Percentiles rank a stretch among this genome's conserved stretches.
Evolutionary conservation across 2,888 invertebrate genomes (phyloP).

Genomic region (Chydorus sphaericus): DNA sequence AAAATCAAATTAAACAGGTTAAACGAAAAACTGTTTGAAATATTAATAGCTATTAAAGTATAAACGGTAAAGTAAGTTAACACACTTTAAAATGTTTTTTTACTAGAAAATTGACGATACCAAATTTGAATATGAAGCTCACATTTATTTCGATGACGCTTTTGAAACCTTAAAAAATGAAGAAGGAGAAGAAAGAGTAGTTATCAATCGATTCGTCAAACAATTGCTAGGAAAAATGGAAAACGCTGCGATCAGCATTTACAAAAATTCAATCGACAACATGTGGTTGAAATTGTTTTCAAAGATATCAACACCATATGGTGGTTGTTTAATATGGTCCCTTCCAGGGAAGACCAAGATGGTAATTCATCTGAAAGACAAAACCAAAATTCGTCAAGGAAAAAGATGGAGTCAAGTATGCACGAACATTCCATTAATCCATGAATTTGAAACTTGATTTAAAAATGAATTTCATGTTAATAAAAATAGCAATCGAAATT

Average conservation of each 20-base stretch:
- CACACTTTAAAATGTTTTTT: too few species aligned
- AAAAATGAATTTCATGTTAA: too few species aligned
- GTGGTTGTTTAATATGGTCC: constrained; percentile 89
- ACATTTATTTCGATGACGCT: constrained; percentile 96
- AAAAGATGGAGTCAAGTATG: constrained; percentile 99
- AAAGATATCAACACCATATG: constrained; percentile 87
- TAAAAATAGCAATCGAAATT: too few species aligned
- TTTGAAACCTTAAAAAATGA: constrained; percentile 89
- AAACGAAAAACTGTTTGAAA: too few species aligned
- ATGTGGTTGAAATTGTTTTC: constrained; percentile 81
- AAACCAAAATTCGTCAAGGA: constrained; percentile 89
- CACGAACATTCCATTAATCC: too few species aligned
- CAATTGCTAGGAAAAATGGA: constrained; percentile 77
- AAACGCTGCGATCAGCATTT: constrained; percentile 86
- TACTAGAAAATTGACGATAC: constrained; percentile 33
- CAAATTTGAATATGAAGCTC: constrained; percentile 46
- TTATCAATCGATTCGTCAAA: constrained; percentile 86
- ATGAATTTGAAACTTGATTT: too few species aligned
- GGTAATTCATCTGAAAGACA: constrained; percentile 93
- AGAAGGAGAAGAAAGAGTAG: constrained; percentile 68
- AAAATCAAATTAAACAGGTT: constrained; percentile 64
- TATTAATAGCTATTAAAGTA: too few species aligned
- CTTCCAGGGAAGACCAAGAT: constrained; percentile 95
- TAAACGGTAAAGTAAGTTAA: too few species aligned
- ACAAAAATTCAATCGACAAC: constrained; percentile 84